Evolutionary conservation across 2,113 vertebrate genomes (phyloP).

Genomic region (Bambusicola thoracicus): DNA sequence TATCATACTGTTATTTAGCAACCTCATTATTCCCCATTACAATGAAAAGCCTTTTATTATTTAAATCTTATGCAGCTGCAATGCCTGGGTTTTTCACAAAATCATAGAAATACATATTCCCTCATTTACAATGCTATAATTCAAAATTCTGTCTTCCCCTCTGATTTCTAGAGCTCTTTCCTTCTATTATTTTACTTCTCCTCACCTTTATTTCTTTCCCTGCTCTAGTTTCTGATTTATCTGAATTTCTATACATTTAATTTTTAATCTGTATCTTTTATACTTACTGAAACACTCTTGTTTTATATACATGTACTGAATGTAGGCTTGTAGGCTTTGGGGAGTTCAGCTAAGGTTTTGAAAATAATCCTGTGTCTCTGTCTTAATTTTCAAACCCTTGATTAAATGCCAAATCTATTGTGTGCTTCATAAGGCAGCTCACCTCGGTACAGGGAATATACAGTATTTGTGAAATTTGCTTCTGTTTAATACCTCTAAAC

Average conservation of each 20-base stretch:
- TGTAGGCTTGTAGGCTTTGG: not conserved
- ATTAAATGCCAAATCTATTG: not conserved
- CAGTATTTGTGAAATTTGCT: not conserved
- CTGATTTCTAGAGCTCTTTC: not conserved
- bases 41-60: not conserved
- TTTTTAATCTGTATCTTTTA: not conserved
- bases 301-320: not conserved
- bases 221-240: not conserved
- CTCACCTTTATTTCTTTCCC: not conserved
- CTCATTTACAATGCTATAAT: not conserved
- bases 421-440: not conserved
- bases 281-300: not conserved
- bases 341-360: not conserved
- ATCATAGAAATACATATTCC: not conserved
- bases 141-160: not conserved
- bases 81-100: not conserved
- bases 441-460: not conserved
- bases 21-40: conserved; percentile 17
- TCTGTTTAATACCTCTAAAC: not conserved
- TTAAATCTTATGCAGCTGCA: not conserved
- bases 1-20: conserved; percentile 30
- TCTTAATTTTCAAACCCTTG: not conserved
- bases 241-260: not conserved
- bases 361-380: not conserved
- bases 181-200: not conserved